Evolutionary conservation across 1,140 invertebrate genomes (phyloP).

Genomic region (Dreissena rostriformis): DNA sequence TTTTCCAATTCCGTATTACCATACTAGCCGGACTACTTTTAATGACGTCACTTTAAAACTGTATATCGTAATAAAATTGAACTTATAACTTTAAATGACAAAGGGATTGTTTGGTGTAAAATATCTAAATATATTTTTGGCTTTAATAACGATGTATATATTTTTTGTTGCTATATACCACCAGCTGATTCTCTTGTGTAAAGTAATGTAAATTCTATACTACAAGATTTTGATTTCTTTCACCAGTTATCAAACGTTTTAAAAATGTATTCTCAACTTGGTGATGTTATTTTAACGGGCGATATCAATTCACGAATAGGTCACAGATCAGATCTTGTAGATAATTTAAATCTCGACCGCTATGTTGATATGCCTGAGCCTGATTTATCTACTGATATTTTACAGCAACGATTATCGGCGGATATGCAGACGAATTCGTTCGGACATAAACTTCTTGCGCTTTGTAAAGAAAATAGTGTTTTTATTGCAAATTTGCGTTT

Average conservation of each 20-base stretch:
- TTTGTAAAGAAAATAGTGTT: conserved; percentile 16
- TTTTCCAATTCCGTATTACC: too few relatives aligned
- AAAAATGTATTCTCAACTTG: not conserved
- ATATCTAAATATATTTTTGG: not conserved
- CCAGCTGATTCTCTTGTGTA: not conserved
- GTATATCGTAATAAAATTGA: not conserved
- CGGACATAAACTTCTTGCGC: not conserved
- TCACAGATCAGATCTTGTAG: not conserved
- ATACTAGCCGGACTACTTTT: too few relatives aligned
- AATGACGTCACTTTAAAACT: not conserved
- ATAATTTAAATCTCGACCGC: not conserved
- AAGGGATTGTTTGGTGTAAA: not conserved
- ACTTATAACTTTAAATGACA: not conserved
- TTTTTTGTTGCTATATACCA: conserved; percentile 1
- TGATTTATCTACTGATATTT: not conserved
- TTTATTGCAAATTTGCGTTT: conserved; percentile 1
- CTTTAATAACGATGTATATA: not conserved
- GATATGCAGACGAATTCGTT: not conserved
- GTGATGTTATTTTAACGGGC: not conserved
- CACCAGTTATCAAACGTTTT: not conserved
- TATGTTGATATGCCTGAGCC: not conserved
- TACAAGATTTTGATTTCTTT: conserved; percentile 6
- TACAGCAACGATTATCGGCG: not conserved
- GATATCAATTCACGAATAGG: not conserved
- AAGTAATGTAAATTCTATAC: not conserved